Percentiles rank a stretch among this genome's conserved stretches.
These are phyloP conservation scores for Mylabris sibirica DNA, from an alignment of 2,888 invertebrate species.

Conservation along the genomic window DNA sequence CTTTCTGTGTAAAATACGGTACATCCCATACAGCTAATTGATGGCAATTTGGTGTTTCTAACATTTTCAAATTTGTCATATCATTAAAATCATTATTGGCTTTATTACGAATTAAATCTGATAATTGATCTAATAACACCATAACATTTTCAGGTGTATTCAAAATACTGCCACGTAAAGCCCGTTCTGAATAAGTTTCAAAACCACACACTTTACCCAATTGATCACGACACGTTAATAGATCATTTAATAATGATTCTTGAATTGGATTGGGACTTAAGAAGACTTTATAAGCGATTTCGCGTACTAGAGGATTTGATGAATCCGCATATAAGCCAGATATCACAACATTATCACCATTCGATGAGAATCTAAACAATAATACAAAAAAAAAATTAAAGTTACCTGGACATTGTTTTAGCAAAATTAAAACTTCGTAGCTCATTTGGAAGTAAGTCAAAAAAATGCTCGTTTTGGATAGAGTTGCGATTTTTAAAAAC, in stretches of 20 bases:
- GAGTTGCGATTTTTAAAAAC: no score
- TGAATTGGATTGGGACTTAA: slow-evolving; percentile 80
- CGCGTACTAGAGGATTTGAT: slow-evolving; percentile 77
- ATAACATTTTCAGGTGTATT: slow-evolving; percentile 81
- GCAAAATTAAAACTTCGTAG: no score
- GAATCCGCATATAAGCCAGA: slow-evolving; percentile 87
- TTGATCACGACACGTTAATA: slow-evolving; percentile 78
- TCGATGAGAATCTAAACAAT: slow-evolving; percentile 65
- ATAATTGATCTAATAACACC: slow-evolving; percentile 80
- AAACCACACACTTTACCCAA: slow-evolving; percentile 92
- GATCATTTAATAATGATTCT: slow-evolving; percentile 74
- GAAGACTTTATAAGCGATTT: slow-evolving; percentile 88
- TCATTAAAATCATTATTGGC: slow-evolving; percentile 78
- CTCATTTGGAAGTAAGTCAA: no score
- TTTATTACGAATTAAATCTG: slow-evolving; percentile 72
- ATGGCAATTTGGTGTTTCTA: slow-evolving; percentile 42
- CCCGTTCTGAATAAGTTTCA: slow-evolving; percentile 86
- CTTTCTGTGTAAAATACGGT: slow-evolving; percentile 80
- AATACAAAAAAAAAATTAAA: slow-evolving; percentile 3
- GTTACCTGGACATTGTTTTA: neutral
- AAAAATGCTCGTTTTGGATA: no score
- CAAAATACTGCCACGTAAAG: slow-evolving; percentile 86
- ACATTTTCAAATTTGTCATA: slow-evolving; percentile 79
- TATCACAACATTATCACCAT: slow-evolving; percentile 78
- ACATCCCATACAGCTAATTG: slow-evolving; percentile 82